phyloP scores from a whole-genome alignment of 2,113 vertebrate species.

The Anguilla rostrata region DNA sequence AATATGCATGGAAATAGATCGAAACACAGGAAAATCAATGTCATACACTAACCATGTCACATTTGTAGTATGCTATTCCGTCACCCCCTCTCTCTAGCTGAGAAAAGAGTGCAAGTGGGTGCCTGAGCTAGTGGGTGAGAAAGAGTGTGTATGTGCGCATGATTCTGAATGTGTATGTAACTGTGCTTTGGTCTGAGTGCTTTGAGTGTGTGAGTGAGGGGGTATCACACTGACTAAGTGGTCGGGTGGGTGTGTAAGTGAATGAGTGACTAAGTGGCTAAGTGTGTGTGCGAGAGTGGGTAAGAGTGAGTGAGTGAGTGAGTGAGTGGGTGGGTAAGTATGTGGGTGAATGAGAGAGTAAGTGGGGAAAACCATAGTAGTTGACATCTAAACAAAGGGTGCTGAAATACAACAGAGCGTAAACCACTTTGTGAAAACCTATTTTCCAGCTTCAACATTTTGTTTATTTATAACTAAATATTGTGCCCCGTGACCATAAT shows the following conservation, averaged over 20 bases:
- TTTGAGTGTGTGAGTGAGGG: neutral
- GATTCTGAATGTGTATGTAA: neutral
- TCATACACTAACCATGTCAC: no score
- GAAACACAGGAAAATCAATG: no score
- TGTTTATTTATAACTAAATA: no score
- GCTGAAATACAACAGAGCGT: neutral
- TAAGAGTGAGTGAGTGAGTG: conserved; percentile 29
- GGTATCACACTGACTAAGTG: neutral
- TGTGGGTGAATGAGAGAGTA: neutral
- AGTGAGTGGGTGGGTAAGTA: conserved; percentile 11
- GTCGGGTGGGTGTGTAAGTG: neutral
- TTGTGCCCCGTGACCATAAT: no score
- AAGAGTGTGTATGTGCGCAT: conserved; percentile 31
- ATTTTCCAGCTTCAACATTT: no score
- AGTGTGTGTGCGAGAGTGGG: conserved; percentile 43
- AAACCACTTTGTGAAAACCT: no score
- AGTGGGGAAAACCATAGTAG: neutral
- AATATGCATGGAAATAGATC: no score
- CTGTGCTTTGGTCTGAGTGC: neutral
- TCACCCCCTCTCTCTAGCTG: no score
- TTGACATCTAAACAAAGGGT: neutral
- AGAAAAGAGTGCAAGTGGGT: no score
- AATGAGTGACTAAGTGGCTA: conserved; percentile 29
- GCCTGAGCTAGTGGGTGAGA: conserved; percentile 21
- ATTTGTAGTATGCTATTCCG: no score